Evolutionary conservation across 2,113 vertebrate species (phyloP), one percentile per base, ranked within the genome.

Genomic region (Cyprinus carpio): DNA sequence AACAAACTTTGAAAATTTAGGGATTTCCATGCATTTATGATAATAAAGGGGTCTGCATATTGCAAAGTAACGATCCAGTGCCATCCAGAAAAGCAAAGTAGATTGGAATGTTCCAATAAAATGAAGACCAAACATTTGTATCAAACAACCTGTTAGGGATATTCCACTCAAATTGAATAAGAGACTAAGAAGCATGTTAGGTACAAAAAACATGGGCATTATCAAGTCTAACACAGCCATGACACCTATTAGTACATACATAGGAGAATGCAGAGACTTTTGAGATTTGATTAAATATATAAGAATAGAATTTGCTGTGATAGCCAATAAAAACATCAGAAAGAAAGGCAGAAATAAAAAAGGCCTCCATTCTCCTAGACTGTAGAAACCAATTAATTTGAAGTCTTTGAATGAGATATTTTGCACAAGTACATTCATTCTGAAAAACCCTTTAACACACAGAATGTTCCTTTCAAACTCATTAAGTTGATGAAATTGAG

Each of bases 11-110:
- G 81, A 6, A 51, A 88, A 64, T 3, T 79, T 72, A 0, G 20
- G 3, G 0, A 84, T 49, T 69, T 75, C 31, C 78, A 88, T 88
- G 58, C 75, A 84, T 58, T 87, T 75, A 31, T 87, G 86, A 67
- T 91, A 91, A 40, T 60, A 49, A 7, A 90, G 84, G 7, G 90
- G 89, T 34, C 16, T 82, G 29, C 89, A 90, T 56, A 90, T 90
- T 11, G 89, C 89, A 88, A 89, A 86, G 23, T 87, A 90, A 4
- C 85, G 81, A 71, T 93, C 92, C 27, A 90, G 72, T 0, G 92
- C 92, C 94, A 91, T 93, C 82, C 91, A 60, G 4, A 94, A 76
- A 29, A 94, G 85, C 54, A 93, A 81, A 31, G 84, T 88, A 20
- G 90, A 91, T 56, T 94, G 93, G 10, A 90, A 89, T 34, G 76